Evolutionary conservation across 2,888 invertebrate species (phyloP).

Genomic region (Sinodicranocentrus sp.): DNA sequence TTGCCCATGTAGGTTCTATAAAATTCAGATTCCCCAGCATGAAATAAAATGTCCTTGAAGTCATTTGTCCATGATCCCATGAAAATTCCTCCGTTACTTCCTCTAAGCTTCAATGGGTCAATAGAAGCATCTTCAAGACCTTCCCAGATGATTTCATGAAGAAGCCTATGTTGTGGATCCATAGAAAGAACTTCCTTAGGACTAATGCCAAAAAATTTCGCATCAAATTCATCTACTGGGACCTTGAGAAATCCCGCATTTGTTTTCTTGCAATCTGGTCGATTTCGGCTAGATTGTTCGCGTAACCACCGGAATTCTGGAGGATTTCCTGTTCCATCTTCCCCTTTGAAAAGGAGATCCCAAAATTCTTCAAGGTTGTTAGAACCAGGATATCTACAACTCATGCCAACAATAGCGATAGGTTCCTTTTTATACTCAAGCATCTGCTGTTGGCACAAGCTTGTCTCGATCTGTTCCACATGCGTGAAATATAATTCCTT

Average conservation of each 20-base stretch:
- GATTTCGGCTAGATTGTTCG: slow-evolving; percentile 35
- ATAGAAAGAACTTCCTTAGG: slow-evolving; percentile 52
- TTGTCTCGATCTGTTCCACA: background rate
- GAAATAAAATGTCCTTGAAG: slow-evolving; percentile 48
- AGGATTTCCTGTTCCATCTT: slow-evolving; percentile 48
- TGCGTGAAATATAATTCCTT: slow-evolving; percentile 19
- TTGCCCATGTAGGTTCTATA: slow-evolving; percentile 63
- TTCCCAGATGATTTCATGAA: slow-evolving; percentile 56
- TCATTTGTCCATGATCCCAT: slow-evolving; percentile 61
- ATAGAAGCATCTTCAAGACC: slow-evolving; percentile 54
- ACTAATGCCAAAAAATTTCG: slow-evolving; percentile 50
- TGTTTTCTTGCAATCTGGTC: slow-evolving; percentile 44
- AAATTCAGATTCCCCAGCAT: slow-evolving; percentile 36
- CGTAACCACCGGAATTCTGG: slow-evolving; percentile 46
- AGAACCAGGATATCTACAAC: slow-evolving; percentile 48
- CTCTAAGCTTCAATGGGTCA: slow-evolving; percentile 22
- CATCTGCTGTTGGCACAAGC: background rate
- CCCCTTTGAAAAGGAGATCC: slow-evolving; percentile 35
- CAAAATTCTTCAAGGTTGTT: slow-evolving; percentile 59
- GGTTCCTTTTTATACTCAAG: slow-evolving; percentile 42
- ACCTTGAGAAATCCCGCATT: slow-evolving; percentile 55
- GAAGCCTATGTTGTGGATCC: slow-evolving; percentile 49
- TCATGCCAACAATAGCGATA: slow-evolving; percentile 57
- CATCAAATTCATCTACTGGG: slow-evolving; percentile 45
- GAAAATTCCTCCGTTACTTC: slow-evolving; percentile 26